Evolutionary conservation across 2,113 vertebrate species (phyloP), one percentile per base, ranked within the genome.

Genomic region (Zosterops lateralis): DNA sequence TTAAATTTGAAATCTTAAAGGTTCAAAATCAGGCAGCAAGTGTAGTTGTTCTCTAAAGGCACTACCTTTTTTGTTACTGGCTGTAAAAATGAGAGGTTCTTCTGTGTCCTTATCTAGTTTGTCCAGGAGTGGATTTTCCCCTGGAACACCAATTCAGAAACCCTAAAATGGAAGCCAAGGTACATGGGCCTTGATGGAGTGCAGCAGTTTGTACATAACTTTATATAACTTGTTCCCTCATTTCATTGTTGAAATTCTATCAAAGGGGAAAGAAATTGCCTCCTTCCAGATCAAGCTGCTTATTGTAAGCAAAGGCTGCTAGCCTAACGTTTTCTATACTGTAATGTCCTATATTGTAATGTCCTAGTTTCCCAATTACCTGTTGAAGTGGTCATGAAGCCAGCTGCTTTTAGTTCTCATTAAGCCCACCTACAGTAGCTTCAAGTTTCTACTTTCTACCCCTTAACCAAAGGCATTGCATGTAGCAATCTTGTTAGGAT

Each of bases 211-310:
- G 70, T 53, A 29, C 18, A 5, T 36, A 19, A 50, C 40, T 81
- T 20, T 14, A 21, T 12, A 1, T 12, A 83, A 68, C 0, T 0
- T 11, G 18, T 40, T 72, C 10, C 13, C 31, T 50, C 31, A 13
- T 57, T 80, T 89, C 29, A 8, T 2, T 82, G 19, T 4, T 76
- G 36, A 73, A 85, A 76, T 83, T 53, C 12, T 65, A 61, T 42
- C 50, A 53, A 65, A 61, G 15, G 6, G 42, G 36, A 68, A 84
- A 84, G 38, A 53, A 89, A 76, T 38, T 50, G 44, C 36, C 47
- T 62, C 47, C 42, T 38, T 74, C n/a, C 48, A 79, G 32, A 60
- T 24, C 26, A 47, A 76, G 36, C 15, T 50, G 20, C 47, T 32
- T 34, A 34, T 34, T 68, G 17, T 51, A 92, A 45, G 36, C 71